phyloP scores from a whole-genome alignment of 2,113 vertebrate genomes.

The Tympanuchus pallidicinctus region DNA sequence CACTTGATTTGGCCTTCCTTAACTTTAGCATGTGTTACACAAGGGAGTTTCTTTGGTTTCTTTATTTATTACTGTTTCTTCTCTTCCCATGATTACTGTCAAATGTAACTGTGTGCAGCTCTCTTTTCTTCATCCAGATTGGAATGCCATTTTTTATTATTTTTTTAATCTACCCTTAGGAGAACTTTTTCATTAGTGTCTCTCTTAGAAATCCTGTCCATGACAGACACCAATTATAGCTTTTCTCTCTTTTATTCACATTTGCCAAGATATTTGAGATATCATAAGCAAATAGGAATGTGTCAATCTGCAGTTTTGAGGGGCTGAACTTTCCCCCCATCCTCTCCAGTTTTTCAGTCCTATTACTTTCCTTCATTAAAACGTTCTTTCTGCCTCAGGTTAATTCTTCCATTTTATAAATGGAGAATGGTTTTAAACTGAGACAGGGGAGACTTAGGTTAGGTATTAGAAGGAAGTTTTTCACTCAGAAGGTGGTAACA shows the following conservation, averaged over 20 bases:
- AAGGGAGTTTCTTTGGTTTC: not conserved
- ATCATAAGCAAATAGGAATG: not conserved
- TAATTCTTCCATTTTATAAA: not conserved
- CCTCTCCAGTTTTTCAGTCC: not conserved
- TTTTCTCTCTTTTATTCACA: conserved; percentile 25
- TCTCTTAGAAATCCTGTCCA: not conserved
- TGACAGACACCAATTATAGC: not conserved
- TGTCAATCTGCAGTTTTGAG: not conserved
- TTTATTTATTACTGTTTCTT: not conserved
- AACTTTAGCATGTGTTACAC: not conserved
- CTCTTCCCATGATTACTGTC: not conserved
- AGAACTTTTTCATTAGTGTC: not conserved
- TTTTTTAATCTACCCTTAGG: not conserved
- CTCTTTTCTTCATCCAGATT: not conserved
- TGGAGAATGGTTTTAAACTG: too few species aligned
- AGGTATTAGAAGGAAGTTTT: too few species aligned
- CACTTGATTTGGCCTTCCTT: not conserved
- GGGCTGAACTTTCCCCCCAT: not conserved
- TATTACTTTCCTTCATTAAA: not conserved
- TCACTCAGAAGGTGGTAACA: too few species aligned
- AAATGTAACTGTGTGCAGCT: not conserved
- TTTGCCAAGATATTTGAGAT: not conserved
- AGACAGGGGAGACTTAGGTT: too few species aligned
- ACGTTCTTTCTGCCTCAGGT: not conserved
- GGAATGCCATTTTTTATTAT: not conserved